A percentile compares a stretch with the other conserved stretches of the same genome.
Conservation (phyloP, 2,113 vertebrate genomes). For the Callithrix jacchus region DNA sequence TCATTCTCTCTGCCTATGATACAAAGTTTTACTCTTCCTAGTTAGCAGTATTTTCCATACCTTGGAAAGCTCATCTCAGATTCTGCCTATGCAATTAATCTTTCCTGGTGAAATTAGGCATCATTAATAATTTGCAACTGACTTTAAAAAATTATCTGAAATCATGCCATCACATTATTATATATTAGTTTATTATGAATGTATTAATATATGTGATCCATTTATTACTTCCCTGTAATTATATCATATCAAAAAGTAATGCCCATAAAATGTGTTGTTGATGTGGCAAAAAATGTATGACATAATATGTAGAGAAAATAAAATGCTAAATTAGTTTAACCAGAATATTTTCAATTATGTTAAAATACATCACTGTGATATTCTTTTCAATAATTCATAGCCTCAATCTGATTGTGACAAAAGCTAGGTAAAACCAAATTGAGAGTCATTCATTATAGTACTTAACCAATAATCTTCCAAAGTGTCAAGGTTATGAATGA, state of each 20-base stretch:
- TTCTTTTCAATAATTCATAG: background rate
- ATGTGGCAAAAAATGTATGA: background rate
- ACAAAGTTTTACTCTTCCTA: background rate
- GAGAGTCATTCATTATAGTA: conserved; percentile 5
- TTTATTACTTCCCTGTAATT: background rate
- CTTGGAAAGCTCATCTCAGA: background rate
- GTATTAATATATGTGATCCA: background rate
- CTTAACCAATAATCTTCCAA: background rate
- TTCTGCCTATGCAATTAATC: background rate
- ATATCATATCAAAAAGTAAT: background rate
- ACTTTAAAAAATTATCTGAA: background rate
- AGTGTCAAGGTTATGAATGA: background rate
- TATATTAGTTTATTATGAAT: background rate
- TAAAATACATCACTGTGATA: background rate
- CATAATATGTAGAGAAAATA: conserved; percentile 20
- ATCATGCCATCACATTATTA: background rate
- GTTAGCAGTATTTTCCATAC: background rate
- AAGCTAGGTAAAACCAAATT: background rate
- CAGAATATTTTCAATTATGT: background rate
- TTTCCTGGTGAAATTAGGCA: background rate
- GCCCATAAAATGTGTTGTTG: background rate
- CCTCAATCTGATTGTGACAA: background rate
- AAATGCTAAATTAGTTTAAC: conserved; percentile 20
- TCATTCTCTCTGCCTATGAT: background rate
- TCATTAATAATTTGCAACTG: background rate